Conservation (phyloP, 2,797 vertebrate species). For the Malurus leucopterus region DNA sequence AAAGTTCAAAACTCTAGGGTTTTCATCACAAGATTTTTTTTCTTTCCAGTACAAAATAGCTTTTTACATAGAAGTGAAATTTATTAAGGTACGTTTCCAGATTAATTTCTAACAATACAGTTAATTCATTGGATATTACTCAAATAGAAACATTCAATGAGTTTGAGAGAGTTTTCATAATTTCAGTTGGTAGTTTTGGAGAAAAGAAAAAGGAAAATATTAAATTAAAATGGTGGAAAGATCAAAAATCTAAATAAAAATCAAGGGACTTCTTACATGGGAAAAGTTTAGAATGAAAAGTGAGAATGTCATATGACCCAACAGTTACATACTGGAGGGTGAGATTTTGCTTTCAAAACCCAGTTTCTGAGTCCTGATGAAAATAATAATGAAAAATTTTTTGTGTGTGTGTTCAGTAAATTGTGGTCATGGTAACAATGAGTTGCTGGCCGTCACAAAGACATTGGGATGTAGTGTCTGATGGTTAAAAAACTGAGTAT, state of each 20-base stretch:
- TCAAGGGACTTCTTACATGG: neutral
- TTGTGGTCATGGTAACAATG: neutral
- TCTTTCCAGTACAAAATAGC: neutral
- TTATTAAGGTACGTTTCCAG: neutral
- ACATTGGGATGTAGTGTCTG: neutral
- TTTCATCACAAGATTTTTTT: neutral
- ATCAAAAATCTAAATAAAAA: neutral
- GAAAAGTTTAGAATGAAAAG: neutral
- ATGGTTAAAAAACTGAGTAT: neutral
- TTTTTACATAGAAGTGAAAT: neutral
- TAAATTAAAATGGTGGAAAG: neutral
- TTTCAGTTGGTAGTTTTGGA: neutral
- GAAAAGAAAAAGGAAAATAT: neutral
- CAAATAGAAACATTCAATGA: neutral
- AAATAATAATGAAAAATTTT: neutral
- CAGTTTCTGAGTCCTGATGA: neutral
- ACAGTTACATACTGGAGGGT: neutral
- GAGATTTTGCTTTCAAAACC: neutral
- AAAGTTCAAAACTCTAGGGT: neutral
- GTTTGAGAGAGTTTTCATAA: neutral
- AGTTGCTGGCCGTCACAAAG: neutral
- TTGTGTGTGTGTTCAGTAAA: neutral
- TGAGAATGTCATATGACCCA: neutral
- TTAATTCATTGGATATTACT: neutral
- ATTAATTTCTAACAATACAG: neutral